Base-by-base conservation (phyloP, 2,797 vertebrate genomes). In the Streptopelia turtur region DNA sequence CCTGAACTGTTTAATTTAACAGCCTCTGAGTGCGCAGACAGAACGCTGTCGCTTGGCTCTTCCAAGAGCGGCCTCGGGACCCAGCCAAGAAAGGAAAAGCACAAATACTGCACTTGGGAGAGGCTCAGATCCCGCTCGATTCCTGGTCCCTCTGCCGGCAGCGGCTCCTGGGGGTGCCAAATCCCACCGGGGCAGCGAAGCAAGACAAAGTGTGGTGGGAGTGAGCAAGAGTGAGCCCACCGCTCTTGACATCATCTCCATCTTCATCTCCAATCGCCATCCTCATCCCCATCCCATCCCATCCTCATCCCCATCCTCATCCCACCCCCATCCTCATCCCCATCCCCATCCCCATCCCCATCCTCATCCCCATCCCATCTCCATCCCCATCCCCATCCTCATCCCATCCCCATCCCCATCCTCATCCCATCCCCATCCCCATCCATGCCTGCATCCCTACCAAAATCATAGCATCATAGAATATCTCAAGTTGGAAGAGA, bases 1-100 rank as follows among this genome's bases (percentile, higher is more conserved):
- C 96, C 88, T 30, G n/a, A 95, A 18, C 86, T 93, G 91, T 93
- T 95, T 95, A 90, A 93, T 87, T 95, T 37, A 87, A 87, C 92
- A 72, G 89, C 77, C 88, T 90, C 92, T 3, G 96, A 92, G 90
- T 74, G 13, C 35, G 86, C 94, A 94, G 69, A 14, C 91, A 33
- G 9, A 77, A 20, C 85, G 7, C 76, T 65, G 93, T 10, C 90
- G 28, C 91, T 93, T 69, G 94, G 87, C 89, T 90, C 79, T 61
- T 15, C 31, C 0, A 2, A 64, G n/a, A 83, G 71, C 7, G 5
- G 94, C 82, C 87, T 87, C 76, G 31, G 83, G 90, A 90, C 45
- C 4, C 80, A 15, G 94, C 90, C 94, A 95, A 81, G n/a, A 64
- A 68, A 57, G 65, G 69, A 18, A 22, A 76, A 91, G 13, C 0